phyloP scores from a whole-genome alignment of 2,113 vertebrate genomes.

The Malurus cyaneus region DNA sequence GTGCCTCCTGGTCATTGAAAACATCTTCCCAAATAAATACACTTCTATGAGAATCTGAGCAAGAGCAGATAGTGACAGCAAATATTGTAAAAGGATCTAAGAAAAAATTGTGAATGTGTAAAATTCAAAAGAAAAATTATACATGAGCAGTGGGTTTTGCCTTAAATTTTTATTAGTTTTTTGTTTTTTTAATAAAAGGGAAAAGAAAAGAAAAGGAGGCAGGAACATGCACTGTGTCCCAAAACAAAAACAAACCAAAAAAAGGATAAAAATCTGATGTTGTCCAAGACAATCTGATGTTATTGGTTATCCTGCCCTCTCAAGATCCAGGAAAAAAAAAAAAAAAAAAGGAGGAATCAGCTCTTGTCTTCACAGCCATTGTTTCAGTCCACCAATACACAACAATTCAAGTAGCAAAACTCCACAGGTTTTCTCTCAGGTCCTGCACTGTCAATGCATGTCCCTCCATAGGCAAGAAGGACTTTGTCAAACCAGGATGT shows the following conservation, averaged over 20 bases:
- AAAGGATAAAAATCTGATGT: not conserved
- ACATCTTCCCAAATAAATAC: not conserved
- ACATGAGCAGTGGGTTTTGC: not conserved
- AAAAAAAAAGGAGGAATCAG: not conserved
- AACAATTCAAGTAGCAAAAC: not conserved
- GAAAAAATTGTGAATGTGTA: not conserved
- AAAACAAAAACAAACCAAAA: not conserved
- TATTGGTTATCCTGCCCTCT: not conserved
- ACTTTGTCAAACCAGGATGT: not conserved
- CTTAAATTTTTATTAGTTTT: not conserved
- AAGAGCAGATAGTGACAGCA: not conserved
- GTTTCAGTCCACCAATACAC: not conserved
- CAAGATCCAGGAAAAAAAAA: not conserved
- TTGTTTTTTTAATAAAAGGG: no score
- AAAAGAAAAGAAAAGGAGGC: not conserved
- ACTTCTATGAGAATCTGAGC: not conserved
- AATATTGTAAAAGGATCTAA: not conserved
- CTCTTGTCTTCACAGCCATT: not conserved
- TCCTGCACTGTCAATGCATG: accelerated
- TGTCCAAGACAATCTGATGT: not conserved
- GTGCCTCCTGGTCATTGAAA: not conserved
- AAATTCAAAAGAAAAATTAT: not conserved
- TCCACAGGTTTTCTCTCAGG: not conserved
- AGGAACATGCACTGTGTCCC: not conserved
- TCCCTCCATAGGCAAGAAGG: not conserved